These are phyloP conservation scores for Drosophila lutescens DNA, from an alignment of 2,888 invertebrate genomes.

Conservation along the genomic window DNA sequence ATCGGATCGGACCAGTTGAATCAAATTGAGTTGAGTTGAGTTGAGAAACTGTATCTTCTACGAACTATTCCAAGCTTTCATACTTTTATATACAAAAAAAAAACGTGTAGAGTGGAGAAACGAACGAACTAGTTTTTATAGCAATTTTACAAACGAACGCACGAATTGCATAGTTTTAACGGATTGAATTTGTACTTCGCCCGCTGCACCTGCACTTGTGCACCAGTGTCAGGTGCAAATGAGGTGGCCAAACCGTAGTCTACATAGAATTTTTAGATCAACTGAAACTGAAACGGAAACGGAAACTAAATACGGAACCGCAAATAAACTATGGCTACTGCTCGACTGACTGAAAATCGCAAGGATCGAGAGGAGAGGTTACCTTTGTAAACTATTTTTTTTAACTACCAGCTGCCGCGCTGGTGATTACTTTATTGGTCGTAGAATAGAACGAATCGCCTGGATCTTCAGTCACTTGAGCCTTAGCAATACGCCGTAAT, in stretches of 20 bases:
- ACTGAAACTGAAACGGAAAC: conserved; percentile 54
- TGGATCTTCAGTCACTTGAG: conserved; percentile 82
- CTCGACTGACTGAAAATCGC: conserved; percentile 83
- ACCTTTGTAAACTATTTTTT: conserved; percentile 70
- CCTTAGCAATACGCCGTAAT: conserved; percentile 71
- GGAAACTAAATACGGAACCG: conserved; percentile 59
- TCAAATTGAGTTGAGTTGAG: conserved; percentile 54
- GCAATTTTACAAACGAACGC: conserved; percentile 70
- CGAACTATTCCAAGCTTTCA: conserved; percentile 74
- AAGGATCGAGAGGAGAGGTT: conserved; percentile 46
- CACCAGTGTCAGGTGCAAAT: conserved; percentile 39
- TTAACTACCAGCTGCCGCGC: conserved; percentile 44
- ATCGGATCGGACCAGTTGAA: conserved; percentile 42
- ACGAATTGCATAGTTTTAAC: conserved; percentile 76
- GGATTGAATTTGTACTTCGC: conserved; percentile 66
- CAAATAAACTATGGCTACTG: conserved; percentile 73
- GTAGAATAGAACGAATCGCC: conserved; percentile 43
- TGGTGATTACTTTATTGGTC: conserved; percentile 44
- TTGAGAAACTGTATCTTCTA: conserved; percentile 69
- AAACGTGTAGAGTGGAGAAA: conserved; percentile 71
- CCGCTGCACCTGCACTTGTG: conserved; percentile 45
- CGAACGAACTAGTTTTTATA: conserved; percentile 82
- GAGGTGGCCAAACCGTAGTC: conserved; percentile 60
- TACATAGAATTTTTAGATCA: conserved; percentile 67
- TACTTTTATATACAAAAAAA: conserved; percentile 73